Conservation (phyloP, 2,888 invertebrate species). For the Nephrotoma appendiculata region DNA sequence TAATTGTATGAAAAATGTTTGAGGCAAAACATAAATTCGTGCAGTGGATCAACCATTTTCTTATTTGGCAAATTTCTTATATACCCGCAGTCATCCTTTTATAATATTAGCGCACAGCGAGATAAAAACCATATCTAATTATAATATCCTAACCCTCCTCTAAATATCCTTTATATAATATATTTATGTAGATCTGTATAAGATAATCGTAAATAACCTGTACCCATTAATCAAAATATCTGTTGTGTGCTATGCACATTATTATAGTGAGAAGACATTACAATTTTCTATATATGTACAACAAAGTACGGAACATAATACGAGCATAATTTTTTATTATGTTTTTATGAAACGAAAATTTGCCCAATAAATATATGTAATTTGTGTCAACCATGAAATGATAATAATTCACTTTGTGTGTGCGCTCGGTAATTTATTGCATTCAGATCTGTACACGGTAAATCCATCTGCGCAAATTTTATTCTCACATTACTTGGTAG, state of each 20-base stretch:
- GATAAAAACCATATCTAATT: not conserved
- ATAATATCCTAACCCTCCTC: not conserved
- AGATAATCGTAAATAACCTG: not conserved
- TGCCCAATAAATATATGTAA: slow-evolving; percentile 1
- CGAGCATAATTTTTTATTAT: not conserved
- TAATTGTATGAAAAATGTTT: too few relatives aligned
- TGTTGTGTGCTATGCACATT: not conserved
- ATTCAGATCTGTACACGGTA: not conserved
- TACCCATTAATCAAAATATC: not conserved
- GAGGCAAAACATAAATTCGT: not conserved
- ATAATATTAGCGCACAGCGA: not conserved
- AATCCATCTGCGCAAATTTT: not conserved
- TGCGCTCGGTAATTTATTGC: not conserved
- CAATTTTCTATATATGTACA: not conserved
- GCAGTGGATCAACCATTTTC: too few relatives aligned
- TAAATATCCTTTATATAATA: not conserved
- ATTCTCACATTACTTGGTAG: not conserved
- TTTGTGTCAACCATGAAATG: slow-evolving; percentile 2
- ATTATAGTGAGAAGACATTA: not conserved
- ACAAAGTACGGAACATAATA: not conserved
- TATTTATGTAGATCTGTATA: not conserved
- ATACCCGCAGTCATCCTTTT: not conserved
- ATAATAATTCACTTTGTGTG: slow-evolving; percentile 2
- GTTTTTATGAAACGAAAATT: not conserved
- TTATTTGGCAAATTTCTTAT: not conserved